A percentile compares a stretch with the other conserved stretches of the same genome.
phyloP scores from a whole-genome alignment of 2,888 invertebrate species.

The Aleiodes alternator region DNA sequence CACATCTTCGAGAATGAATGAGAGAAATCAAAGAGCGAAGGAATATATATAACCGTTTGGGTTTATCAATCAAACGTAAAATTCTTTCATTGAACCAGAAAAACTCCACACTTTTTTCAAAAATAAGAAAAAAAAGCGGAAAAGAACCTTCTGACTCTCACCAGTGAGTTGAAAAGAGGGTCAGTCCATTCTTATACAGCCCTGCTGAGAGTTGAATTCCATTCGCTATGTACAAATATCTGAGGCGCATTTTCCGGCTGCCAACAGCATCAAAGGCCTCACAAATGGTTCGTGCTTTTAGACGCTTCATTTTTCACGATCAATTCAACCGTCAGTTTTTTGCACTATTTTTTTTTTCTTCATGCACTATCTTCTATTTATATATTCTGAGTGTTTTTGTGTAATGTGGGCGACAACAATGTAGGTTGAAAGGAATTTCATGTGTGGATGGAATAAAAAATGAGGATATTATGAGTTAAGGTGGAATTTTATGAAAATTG shows the following conservation, averaged over 20 bases:
- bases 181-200: slow-evolving; percentile 19
- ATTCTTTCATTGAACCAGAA: slow-evolving; percentile 11
- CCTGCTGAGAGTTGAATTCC: not conserved
- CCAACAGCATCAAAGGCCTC: slow-evolving; percentile 27
- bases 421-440: too few relatives aligned
- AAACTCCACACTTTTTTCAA: not conserved
- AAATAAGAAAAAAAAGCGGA: not conserved
- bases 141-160: not conserved
- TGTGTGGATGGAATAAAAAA: too few relatives aligned
- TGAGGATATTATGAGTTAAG: too few relatives aligned
- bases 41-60: not conserved
- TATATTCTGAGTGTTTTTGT: not conserved
- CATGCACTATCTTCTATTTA: not conserved
- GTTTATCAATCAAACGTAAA: slow-evolving; percentile 25
- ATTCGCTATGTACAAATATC: slow-evolving; percentile 30
- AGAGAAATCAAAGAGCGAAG: not conserved
- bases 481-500: too few relatives aligned
- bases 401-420: too few relatives aligned
- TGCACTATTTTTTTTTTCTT: slow-evolving; percentile 5
- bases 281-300: slow-evolving; percentile 29
- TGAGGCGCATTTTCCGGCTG: slow-evolving; percentile 28
- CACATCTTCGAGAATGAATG: too few relatives aligned
- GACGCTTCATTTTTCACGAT: slow-evolving; percentile 33
- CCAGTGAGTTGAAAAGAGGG: slow-evolving; percentile 26
- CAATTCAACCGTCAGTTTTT: slow-evolving; percentile 8